These are phyloP conservation scores for Cecropterus lyciades DNA, from an alignment of 1,140 invertebrate genomes.

Conservation along the genomic window DNA sequence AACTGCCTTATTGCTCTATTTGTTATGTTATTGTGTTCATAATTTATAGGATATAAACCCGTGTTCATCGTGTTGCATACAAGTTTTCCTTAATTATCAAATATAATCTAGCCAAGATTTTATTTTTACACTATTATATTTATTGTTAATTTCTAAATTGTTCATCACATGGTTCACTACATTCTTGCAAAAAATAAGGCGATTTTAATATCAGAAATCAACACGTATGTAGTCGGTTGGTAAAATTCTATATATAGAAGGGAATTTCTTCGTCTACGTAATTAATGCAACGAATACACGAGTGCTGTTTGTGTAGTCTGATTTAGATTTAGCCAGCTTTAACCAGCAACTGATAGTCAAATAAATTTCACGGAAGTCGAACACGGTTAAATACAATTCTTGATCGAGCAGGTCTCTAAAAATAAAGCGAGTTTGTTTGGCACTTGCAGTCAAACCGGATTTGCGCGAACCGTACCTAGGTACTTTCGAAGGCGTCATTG, in stretches of 20 bases:
- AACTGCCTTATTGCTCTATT: slow-evolving; percentile 63
- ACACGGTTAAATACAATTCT: slow-evolving; percentile 24
- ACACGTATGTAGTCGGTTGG: neutral
- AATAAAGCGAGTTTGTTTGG: slow-evolving; percentile 43
- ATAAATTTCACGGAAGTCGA: slow-evolving; percentile 23
- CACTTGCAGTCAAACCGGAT: slow-evolving; percentile 55
- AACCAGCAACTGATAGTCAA: slow-evolving; percentile 5
- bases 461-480: slow-evolving; percentile 61
- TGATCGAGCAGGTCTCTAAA: slow-evolving; percentile 28
- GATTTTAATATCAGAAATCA: neutral
- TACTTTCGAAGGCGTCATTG: slow-evolving; percentile 76
- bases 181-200: neutral
- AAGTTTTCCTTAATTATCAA: neutral
- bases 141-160: neutral
- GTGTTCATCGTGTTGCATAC: slow-evolving; percentile 46
- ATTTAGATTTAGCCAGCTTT: slow-evolving; percentile 7
- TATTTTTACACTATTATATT: too few relatives aligned
- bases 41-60: slow-evolving; percentile 59
- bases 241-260: neutral
- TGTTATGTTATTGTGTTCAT: slow-evolving; percentile 48
- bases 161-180: neutral
- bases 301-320: slow-evolving; percentile 8
- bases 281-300: slow-evolving; percentile 36
- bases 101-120: neutral
- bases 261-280: slow-evolving; percentile 1